Percentiles rank a stretch among this genome's conserved stretches.
Conservation (phyloP, 2,113 vertebrate species). For the Axis porcinus region DNA sequence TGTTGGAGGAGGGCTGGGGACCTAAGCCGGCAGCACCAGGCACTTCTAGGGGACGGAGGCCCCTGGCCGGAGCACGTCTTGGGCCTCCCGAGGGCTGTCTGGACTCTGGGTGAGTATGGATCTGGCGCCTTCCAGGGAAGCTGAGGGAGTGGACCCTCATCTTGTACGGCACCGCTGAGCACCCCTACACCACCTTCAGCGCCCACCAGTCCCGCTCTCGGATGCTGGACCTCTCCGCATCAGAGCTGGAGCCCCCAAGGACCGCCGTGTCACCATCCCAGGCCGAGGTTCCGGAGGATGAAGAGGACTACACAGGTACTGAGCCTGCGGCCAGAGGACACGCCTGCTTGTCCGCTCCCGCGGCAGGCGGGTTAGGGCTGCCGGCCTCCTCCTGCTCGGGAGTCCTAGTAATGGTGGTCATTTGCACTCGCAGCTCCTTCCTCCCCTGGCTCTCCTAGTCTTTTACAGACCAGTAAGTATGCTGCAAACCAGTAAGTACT, state of each 20-base stretch:
- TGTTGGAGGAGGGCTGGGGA: background rate
- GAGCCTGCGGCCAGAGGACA: fast-evolving
- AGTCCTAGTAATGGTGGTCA: constrained; percentile 25
- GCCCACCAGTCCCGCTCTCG: constrained; percentile 76
- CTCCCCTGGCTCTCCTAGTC: constrained; percentile 50
- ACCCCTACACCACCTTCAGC: constrained; percentile 80
- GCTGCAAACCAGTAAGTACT: constrained; percentile 65
- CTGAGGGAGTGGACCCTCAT: constrained; percentile 92
- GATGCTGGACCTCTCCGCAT: constrained; percentile 73
- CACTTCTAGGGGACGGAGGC: background rate
- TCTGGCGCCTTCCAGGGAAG: constrained; percentile 82
- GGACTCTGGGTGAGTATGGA: background rate
- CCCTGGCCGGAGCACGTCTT: background rate
- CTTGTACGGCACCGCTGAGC: constrained; percentile 87
- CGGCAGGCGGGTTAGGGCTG: background rate
- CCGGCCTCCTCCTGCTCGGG: background rate
- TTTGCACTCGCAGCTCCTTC: constrained; percentile 69
- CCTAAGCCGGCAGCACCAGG: fast-evolving
- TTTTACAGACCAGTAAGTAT: constrained; percentile 67
- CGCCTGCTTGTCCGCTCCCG: background rate
- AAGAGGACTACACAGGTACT: constrained; percentile 90
- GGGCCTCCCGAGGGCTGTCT: background rate
- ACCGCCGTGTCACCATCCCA: constrained; percentile 72
- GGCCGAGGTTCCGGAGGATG: constrained; percentile 81
- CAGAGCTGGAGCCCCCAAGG: constrained; percentile 70